phyloP scores from a whole-genome alignment of 2,797 vertebrate genomes.

The Clamator glandarius region DNA sequence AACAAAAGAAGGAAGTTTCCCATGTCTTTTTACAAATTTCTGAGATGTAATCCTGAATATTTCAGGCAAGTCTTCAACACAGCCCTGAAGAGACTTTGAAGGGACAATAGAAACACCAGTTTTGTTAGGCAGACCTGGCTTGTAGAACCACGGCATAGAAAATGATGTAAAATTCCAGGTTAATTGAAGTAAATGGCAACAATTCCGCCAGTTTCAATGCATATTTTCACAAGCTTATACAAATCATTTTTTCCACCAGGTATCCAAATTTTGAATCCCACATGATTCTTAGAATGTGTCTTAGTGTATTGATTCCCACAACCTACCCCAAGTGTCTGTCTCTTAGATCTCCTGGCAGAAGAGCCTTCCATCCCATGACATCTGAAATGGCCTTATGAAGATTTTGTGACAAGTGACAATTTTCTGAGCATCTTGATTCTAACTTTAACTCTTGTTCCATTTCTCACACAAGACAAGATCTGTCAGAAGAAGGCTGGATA shows the following conservation, averaged over 20 bases:
- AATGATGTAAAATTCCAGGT: background rate
- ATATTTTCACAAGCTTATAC: background rate
- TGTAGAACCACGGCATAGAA: background rate
- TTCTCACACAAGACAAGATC: too few relatives aligned
- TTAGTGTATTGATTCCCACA: background rate
- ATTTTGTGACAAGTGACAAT: background rate
- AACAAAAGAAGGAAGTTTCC: background rate
- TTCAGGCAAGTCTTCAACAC: background rate
- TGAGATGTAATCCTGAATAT: background rate
- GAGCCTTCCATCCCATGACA: background rate
- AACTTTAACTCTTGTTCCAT: background rate
- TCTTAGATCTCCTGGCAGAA: background rate
- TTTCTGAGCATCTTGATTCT: background rate
- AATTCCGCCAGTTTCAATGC: background rate
- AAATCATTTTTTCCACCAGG: rapidly evolving
- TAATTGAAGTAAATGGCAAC: background rate
- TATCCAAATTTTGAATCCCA: background rate
- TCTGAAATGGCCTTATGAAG: background rate
- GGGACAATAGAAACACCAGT: background rate
- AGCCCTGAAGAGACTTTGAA: background rate
- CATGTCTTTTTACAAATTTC: background rate
- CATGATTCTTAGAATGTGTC: background rate
- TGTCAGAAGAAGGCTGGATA: background rate
- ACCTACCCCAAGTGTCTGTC: background rate
- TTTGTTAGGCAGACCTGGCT: background rate